Evolutionary conservation across 23 tunicate genomes (phyloP), one percentile per base, ranked within the genome.

Genomic region (Trididemnum miniatum): DNA sequence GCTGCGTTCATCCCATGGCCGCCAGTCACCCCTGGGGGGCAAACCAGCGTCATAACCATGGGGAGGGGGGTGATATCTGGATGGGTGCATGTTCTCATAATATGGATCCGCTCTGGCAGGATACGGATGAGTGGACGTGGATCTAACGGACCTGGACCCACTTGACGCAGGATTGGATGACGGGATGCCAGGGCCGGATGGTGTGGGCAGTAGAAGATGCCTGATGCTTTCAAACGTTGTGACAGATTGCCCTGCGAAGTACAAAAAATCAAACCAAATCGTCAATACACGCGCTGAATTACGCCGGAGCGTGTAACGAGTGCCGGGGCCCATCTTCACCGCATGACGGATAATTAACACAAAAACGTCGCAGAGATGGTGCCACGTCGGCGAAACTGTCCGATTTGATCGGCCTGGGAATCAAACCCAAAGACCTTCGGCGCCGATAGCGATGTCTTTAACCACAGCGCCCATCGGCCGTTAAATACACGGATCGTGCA

Each of bases 161-260:
- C 59, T 18, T 34, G 72, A 35, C 1, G 50, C n/a, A 0, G 85
- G 54, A 25, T 72, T 40, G 24, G 85, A 77, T 9, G 82, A 32
- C 49, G 91, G 80, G 0, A 81, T 26, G 27, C 82, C 82, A 1
- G 85, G 65, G 24, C 86, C 59, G 37, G 85, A 50, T 2, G 91
- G 85, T 39, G 91, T 78, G n/a, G 85, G 80, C 23, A 80, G 82
- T 9, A 87, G 80, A 4, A 87, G 76, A 63, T 81, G 81, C 22
- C 91, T 85, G 32, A 87, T 87, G 86, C 86, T 87, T 9, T 87
- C 91, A 39, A 87, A 80, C 1, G 85, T 80, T 24, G 86, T 74
- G 15, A 40, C 91, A 20, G 57, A 54, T 49, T 87, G 91, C 15
- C 85, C 91, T 87, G 76, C 5, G 71, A 71, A 63, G 32, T 18